Percentiles rank a stretch among this genome's conserved stretches.
Conservation (phyloP, 1,140 invertebrate genomes). For the Scaptomyza montana region DNA sequence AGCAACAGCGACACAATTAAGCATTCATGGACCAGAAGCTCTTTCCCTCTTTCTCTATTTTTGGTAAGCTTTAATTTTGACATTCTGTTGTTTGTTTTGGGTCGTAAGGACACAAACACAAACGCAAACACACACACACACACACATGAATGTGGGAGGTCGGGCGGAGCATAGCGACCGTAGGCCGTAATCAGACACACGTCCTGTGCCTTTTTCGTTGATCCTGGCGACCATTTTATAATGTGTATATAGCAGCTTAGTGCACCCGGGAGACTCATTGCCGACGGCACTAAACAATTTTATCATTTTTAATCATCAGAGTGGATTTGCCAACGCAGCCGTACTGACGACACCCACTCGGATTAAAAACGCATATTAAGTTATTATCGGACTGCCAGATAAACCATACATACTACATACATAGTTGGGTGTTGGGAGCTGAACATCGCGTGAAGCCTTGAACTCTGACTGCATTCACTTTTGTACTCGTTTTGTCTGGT, state of each 20-base stretch:
- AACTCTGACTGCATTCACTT: slow-evolving; percentile 21
- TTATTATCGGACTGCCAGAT: slow-evolving; percentile 71
- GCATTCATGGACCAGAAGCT: slow-evolving; percentile 66
- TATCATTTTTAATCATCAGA: slow-evolving; percentile 83
- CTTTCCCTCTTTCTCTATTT: neutral
- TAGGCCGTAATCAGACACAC: slow-evolving; percentile 56
- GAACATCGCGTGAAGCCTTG: slow-evolving; percentile 52
- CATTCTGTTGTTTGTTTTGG: slow-evolving; percentile 73
- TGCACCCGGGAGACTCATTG: slow-evolving; percentile 73
- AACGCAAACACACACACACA: slow-evolving; percentile 4
- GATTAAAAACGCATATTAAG: slow-evolving; percentile 84
- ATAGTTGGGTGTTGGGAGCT: slow-evolving; percentile 5
- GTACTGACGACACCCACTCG: slow-evolving; percentile 46
- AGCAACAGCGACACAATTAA: slow-evolving; percentile 68
- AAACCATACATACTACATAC: neutral
- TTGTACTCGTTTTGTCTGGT: neutral
- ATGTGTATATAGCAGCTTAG: slow-evolving; percentile 83
- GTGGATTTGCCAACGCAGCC: slow-evolving; percentile 59
- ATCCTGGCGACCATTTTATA: slow-evolving; percentile 83
- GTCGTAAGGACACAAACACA: slow-evolving; percentile 15
- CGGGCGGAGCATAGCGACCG: neutral
- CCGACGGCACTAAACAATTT: slow-evolving; percentile 81
- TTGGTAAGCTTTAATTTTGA: slow-evolving; percentile 76
- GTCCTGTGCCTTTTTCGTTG: slow-evolving; percentile 56
- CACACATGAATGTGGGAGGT: neutral